Evolutionary conservation across 92 coral and sea anemone genomes (phyloP), one percentile per base, ranked within the genome.

Genomic region (Epizoanthus rinbou): DNA sequence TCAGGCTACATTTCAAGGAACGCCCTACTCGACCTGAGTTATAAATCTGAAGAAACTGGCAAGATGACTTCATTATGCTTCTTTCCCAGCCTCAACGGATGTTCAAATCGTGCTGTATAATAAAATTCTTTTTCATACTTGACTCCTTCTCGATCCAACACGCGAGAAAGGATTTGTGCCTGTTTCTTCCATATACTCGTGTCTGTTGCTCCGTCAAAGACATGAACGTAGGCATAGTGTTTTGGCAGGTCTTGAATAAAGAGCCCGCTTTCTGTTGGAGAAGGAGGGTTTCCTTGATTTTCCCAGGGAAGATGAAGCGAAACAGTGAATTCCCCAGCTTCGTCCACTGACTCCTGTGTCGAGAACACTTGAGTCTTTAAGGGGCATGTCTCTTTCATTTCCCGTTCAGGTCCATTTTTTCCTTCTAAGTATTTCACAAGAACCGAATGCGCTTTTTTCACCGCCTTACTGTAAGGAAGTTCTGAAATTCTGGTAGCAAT

Each of bases 281-380:
- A 94, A 1, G 98, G 98, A 0, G 98, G 98, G 7, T 92, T 82
- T 19, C 56, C 70, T 43, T 73, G 72, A 62, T 84, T 84, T 41
- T 93, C 98, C 75, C 89, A 79, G 10, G 98, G 98, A 43, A 93
- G 83, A 73, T 93, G 98, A 75, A 89, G 89, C 10, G 98, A 89
- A 3, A 88, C 88, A 0, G 85, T 86, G 22, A 89, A 92, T 28
- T 93, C 94, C 10, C 93, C 93, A 6, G 81, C 74, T 13, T 54
- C 76, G 53, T 76, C 82, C 18, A 79, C 31, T 28, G 31, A 74
- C 4, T 88, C 86, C 70, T 88, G 89, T 3, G 80, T 80, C 35
- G 62, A 87, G 33, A 70, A 85, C 16, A 89, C 85, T 60, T 91
- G 92, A 13, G 90, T 83, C 78, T 80, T 85, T 4, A 91, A 73